Evolutionary conservation across 2,888 invertebrate species (phyloP).

Genomic region (Leucophenga maculata): DNA sequence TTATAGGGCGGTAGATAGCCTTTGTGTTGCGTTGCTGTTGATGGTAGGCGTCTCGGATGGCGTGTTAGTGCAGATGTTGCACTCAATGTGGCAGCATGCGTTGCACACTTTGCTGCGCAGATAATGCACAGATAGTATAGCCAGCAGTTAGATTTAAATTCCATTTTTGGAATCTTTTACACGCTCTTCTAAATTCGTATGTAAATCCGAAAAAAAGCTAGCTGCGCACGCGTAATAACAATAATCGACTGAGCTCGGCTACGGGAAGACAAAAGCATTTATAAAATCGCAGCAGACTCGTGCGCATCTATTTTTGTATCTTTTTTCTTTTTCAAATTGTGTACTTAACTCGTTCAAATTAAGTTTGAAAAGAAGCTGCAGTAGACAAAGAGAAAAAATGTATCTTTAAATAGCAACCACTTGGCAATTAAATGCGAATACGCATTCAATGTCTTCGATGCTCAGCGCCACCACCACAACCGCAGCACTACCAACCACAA

Average conservation of each 20-base stretch:
- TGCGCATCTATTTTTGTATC: background rate
- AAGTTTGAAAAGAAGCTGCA: background rate
- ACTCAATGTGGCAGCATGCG: slow-evolving; percentile 23
- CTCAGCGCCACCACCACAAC: no score
- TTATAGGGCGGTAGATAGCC: slow-evolving; percentile 36
- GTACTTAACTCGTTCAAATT: slow-evolving; percentile 15
- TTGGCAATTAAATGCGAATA: slow-evolving; percentile 9
- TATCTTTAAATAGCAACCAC: background rate
- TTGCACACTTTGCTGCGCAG: slow-evolving; percentile 26
- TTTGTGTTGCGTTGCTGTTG: background rate
- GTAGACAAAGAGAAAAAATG: no score
- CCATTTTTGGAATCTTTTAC: background rate
- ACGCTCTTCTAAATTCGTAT: background rate
- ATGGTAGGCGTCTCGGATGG: slow-evolving; percentile 14
- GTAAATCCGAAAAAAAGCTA: background rate
- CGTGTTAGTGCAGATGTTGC: slow-evolving; percentile 12
- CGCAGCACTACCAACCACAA: background rate
- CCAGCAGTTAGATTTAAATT: background rate
- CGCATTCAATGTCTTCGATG: background rate
- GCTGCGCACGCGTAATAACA: slow-evolving; percentile 10
- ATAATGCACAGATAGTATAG: slow-evolving; percentile 28
- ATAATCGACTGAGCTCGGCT: slow-evolving; percentile 5
- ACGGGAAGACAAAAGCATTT: slow-evolving; percentile 11
- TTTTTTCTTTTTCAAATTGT: background rate
- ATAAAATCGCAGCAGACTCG: slow-evolving; percentile 12